phyloP scores from a whole-genome alignment of 2,797 vertebrate genomes.

The Neosilurus hyrtlii region DNA sequence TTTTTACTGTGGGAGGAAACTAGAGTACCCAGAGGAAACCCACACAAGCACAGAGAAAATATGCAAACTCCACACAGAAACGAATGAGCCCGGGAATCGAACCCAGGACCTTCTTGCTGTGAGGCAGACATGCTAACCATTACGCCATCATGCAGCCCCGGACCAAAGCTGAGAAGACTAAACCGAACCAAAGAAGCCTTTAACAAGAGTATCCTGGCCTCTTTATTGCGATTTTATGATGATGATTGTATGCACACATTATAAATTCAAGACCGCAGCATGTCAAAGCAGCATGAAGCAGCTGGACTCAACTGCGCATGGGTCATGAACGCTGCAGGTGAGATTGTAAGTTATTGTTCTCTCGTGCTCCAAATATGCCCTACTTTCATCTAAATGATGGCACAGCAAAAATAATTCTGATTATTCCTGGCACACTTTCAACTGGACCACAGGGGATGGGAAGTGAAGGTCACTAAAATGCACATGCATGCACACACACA shows the following conservation, averaged over 20 bases:
- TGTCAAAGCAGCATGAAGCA: conserved; percentile 14
- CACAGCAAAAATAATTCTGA: conserved; percentile 76
- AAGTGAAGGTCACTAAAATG: conserved; percentile 65
- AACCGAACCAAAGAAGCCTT: not conserved
- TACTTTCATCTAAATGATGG: conserved; percentile 73
- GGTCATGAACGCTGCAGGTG: conserved; percentile 19
- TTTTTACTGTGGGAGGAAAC: no score
- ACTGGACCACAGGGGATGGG: conserved; percentile 53
- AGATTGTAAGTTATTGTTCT: conserved; percentile 44
- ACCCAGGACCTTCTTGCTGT: no score
- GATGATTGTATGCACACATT: not conserved
- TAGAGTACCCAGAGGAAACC: no score
- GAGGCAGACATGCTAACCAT: no score
- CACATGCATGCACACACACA: conserved; percentile 59
- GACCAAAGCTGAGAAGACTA: no score
- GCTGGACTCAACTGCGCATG: not conserved
- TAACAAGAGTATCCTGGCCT: not conserved
- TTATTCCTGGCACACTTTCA: conserved; percentile 71
- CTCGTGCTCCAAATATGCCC: conserved; percentile 62
- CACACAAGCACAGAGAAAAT: no score
- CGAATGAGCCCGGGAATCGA: no score
- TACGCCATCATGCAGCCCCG: no score
- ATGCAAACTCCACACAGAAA: no score
- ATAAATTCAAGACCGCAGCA: conserved; percentile 2
- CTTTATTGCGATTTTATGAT: not conserved